These are phyloP conservation scores for Ceratotherium simum DNA, from an alignment of 2,113 vertebrate species.

Conservation along the genomic window DNA sequence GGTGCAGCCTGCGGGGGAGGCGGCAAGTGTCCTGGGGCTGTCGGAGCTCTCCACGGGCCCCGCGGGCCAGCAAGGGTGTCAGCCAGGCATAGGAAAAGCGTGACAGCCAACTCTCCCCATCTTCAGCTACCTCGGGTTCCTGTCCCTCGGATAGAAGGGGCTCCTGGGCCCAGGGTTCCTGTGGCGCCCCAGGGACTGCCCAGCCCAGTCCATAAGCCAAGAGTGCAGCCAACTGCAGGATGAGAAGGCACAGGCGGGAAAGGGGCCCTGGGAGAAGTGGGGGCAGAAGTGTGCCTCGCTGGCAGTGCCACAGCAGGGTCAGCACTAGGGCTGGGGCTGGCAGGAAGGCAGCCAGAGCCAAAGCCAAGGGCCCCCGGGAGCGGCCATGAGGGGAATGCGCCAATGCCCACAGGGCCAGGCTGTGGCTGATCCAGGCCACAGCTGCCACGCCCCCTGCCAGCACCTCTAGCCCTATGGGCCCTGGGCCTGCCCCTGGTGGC, in stretches of 20 bases:
- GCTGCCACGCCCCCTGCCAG: conserved; percentile 88
- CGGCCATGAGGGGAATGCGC: conserved; percentile 82
- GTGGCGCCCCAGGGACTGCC: conserved; percentile 84
- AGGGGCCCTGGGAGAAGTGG: conserved; percentile 82
- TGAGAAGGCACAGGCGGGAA: conserved; percentile 88
- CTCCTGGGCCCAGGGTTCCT: conserved; percentile 82
- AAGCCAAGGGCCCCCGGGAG: conserved; percentile 88
- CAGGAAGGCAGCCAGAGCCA: conserved; percentile 88
- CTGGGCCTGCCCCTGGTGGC: conserved; percentile 86
- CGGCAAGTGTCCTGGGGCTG: conserved; percentile 88
- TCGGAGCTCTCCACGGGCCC: conserved; percentile 89
- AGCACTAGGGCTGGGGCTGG: conserved; percentile 90
- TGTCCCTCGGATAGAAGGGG: conserved; percentile 80
- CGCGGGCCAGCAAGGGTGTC: conserved; percentile 91
- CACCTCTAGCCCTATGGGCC: conserved; percentile 89
- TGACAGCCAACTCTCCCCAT: conserved; percentile 93
- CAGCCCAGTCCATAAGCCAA: conserved; percentile 89
- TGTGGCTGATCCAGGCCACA: conserved; percentile 93
- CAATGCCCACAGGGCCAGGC: conserved; percentile 86
- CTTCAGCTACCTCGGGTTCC: conserved; percentile 91
- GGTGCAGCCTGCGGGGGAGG: conserved; percentile 90
- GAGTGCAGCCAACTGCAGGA: conserved; percentile 86
- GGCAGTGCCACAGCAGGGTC: conserved; percentile 88
- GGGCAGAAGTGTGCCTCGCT: conserved; percentile 80
- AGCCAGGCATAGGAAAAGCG: conserved; percentile 96